Evolutionary conservation across 2,113 vertebrate genomes (phyloP).

Genomic region (Petroica traversi): DNA sequence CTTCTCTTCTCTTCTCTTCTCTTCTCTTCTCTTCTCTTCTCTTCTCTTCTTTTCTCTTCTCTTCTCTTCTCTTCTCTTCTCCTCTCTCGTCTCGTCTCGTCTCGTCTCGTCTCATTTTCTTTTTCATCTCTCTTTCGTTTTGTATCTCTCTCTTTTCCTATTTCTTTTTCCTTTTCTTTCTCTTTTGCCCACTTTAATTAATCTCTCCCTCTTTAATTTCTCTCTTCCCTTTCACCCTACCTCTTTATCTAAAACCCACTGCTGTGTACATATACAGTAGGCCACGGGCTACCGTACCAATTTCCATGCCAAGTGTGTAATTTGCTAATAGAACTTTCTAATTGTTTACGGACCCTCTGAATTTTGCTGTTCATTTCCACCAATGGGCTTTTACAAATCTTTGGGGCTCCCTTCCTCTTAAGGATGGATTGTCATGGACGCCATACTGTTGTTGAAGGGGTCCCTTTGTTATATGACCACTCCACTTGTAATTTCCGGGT

Average conservation of each 20-base stretch:
- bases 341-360: not conserved
- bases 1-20: accelerated
- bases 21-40: no score
- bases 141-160: not conserved
- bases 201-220: not conserved
- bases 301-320: not conserved
- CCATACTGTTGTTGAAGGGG: accelerated
- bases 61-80: no score
- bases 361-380: not conserved
- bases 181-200: not conserved
- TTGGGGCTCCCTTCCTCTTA: not conserved
- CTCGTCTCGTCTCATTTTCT: no score
- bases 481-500: accelerated
- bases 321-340: not conserved
- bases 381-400: not conserved
- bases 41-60: no score
- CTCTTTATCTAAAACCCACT: not conserved
- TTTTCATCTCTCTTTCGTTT: not conserved
- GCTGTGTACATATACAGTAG: not conserved
- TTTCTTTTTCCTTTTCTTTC: not conserved
- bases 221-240: not conserved
- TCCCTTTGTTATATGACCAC: not conserved
- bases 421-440: accelerated
- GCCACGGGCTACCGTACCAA: not conserved
- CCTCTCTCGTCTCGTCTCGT: accelerated